Base-by-base conservation (phyloP, 2,888 invertebrate genomes). In the Brachycybe producta region DNA sequence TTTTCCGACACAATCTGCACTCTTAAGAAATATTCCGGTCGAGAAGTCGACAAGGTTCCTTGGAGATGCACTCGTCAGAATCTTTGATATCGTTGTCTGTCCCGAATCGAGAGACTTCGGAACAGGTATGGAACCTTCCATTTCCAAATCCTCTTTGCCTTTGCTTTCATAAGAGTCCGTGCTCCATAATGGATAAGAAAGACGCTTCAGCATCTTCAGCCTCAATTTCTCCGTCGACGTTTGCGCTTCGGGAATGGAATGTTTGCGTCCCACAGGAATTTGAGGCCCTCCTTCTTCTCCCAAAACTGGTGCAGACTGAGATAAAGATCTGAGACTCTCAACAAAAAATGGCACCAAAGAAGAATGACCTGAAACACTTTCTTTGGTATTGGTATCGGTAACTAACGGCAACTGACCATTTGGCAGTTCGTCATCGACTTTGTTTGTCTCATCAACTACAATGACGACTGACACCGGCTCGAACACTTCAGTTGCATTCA, bases 11-110 rank as follows among this genome's bases (percentile, higher is more conserved):
- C 86, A 86, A 74, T 87, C 87, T 69, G 86, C 86, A 65, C 86
- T 87, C 75, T 86, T 86, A 3, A 21, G 40, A 77, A 91, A 88
- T 70, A 90, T 77, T 71, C 90, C 90, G 65, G 87, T 84, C 71
- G 91, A 87, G 74, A 92, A 85, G 78, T 91, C 91, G 71, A 90
- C 90, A 77, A 92, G 78, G 77, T 86, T 86, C 74, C 87, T 86
- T 66, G 87, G 87, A 66, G 87, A 87, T 5, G 58, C 53, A 74
- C 86, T 86, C 44, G 56, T 35, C 36, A 46, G 26, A n/a, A 51
- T 47, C 39, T 46, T 53, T 40, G 52, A 45, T 32, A 52, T 34
- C 23, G 44, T 47, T 17, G 49, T 53, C 46, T 28, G 49, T 32
- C 19, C 13, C 3, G 40, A 40, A 32, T 28, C 19, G 5, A 44